These are phyloP conservation scores for Porites divaricata DNA, from an alignment of 92 coral and sea anemone species.

Conservation along the genomic window DNA sequence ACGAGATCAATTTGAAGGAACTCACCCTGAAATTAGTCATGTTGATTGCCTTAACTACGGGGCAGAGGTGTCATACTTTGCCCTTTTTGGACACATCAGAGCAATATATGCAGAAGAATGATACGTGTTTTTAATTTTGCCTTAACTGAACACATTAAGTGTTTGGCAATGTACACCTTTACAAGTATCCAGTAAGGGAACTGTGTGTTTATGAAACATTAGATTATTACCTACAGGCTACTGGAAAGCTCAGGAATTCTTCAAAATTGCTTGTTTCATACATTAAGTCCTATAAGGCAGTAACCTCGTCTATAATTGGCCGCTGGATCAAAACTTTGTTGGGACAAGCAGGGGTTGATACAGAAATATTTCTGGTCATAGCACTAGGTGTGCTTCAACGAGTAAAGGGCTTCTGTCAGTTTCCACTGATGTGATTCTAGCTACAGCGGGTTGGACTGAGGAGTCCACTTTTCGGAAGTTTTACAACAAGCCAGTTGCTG, in stretches of 20 bases:
- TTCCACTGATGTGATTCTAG: slow-evolving; percentile 62
- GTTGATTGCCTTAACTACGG: slow-evolving; percentile 64
- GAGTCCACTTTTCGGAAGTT: slow-evolving; percentile 56
- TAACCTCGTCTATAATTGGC: slow-evolving; percentile 53
- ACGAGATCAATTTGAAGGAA: slow-evolving; percentile 38
- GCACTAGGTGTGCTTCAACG: slow-evolving; percentile 38
- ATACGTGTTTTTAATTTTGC: slow-evolving; percentile 43
- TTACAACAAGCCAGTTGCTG: slow-evolving; percentile 57
- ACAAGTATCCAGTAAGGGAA: slow-evolving; percentile 30
- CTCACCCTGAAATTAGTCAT: slow-evolving; percentile 59
- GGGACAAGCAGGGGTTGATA: slow-evolving; percentile 23
- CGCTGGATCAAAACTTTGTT: slow-evolving; percentile 38
- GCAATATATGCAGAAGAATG: slow-evolving; percentile 35
- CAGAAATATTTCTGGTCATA: slow-evolving; percentile 36
- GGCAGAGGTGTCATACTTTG: slow-evolving; percentile 73
- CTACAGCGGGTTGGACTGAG: slow-evolving; percentile 67
- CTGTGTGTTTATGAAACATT: slow-evolving; percentile 69
- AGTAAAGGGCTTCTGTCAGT: slow-evolving; percentile 55
- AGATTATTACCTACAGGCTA: slow-evolving; percentile 39
- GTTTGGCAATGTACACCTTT: too few species aligned
- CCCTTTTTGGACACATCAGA: slow-evolving; percentile 50
- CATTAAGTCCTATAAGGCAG: slow-evolving; percentile 47
- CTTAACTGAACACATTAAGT: slow-evolving; percentile 41
- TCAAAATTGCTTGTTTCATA: slow-evolving; percentile 59
- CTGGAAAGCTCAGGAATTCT: slow-evolving; percentile 30